Evolutionary conservation across 2,797 vertebrate species (phyloP).

Genomic region (Myotis planiceps): DNA sequence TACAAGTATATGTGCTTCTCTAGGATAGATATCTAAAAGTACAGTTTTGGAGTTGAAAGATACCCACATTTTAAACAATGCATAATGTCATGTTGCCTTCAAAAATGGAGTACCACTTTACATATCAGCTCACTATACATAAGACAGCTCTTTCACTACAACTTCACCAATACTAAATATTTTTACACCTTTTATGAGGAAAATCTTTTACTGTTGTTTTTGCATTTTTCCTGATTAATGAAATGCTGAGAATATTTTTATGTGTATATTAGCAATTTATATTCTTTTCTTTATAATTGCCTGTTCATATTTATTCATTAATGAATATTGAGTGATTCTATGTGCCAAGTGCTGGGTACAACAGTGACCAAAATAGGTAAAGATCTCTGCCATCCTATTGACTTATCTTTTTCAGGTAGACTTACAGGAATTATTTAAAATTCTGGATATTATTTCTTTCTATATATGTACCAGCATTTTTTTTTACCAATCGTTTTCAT

Average conservation of each 20-base stretch:
- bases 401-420: constrained; percentile 3
- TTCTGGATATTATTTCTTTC: constrained; percentile 8
- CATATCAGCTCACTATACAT: not conserved
- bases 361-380: not conserved
- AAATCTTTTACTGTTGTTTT: not conserved
- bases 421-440: constrained; percentile 2
- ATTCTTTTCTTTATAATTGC: not conserved
- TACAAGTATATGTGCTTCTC: not conserved
- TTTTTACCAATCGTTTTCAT: not conserved
- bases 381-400: not conserved
- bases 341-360: not conserved
- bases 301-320: not conserved
- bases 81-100: not conserved
- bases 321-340: not conserved
- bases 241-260: not conserved
- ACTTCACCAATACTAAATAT: not conserved
- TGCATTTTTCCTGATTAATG: not conserved
- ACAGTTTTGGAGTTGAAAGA: constrained; percentile 30
- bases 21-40: not conserved
- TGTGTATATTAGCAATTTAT: not conserved
- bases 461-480: not conserved
- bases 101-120: not conserved
- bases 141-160: not conserved
- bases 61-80: not conserved
- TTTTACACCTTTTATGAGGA: not conserved